Evolutionary conservation across 2,113 vertebrate species (phyloP).

Genomic region (Bagarius yarrelli): DNA sequence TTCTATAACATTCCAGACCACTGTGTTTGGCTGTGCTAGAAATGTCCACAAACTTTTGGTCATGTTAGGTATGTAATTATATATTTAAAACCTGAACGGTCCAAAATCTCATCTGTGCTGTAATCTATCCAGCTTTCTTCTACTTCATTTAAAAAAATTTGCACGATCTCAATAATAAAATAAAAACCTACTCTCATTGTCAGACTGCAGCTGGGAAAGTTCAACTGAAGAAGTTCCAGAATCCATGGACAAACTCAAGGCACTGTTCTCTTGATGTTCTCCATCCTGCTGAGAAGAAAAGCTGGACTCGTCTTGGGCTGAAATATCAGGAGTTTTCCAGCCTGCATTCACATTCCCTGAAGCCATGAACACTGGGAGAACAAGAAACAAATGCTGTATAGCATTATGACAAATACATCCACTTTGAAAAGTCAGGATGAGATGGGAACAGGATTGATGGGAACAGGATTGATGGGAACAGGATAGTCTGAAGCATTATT

Average conservation of each 20-base stretch:
- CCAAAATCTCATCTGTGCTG: background rate
- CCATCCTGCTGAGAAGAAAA: conserved; percentile 10
- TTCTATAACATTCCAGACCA: no score
- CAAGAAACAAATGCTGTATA: background rate
- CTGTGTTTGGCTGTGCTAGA: no score
- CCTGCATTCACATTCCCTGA: conserved; percentile 22
- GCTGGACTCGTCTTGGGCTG: background rate
- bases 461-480: background rate
- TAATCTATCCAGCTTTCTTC: background rate
- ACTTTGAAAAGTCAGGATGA: background rate
- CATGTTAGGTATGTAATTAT: no score
- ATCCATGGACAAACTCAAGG: conserved; percentile 39
- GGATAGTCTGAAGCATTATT: background rate
- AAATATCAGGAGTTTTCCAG: conserved; percentile 16
- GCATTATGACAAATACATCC: background rate
- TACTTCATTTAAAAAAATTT: background rate
- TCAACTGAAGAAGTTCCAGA: conserved; percentile 41
- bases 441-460: background rate
- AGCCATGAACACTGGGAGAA: conserved; percentile 36
- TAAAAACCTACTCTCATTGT: conserved; percentile 54
- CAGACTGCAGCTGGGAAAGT: conserved; percentile 51
- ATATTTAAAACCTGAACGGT: background rate
- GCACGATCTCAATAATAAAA: background rate
- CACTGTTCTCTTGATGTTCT: conserved; percentile 3
- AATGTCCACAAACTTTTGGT: no score